Conservation (phyloP, 2,113 vertebrate species). For the Rhipidura dahli region DNA sequence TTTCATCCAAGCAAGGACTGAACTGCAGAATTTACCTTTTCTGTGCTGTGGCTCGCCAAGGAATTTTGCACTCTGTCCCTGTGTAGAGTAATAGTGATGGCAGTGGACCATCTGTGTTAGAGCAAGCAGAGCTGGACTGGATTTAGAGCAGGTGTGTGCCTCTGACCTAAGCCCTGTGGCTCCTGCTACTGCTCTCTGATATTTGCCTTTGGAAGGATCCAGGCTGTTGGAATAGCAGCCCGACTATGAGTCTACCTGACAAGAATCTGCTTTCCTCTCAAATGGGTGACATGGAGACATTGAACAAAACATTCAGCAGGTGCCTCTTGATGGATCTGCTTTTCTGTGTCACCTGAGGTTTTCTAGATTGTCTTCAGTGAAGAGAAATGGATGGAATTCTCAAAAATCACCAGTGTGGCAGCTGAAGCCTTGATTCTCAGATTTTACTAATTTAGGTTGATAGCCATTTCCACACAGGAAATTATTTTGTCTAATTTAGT, state of each 20-base stretch:
- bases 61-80: not conserved
- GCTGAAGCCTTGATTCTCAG: not conserved
- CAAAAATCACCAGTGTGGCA: not conserved
- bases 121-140: not conserved
- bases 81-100: not conserved
- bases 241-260: not conserved
- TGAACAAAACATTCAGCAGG: not conserved
- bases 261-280: not conserved
- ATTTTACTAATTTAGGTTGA: not conserved
- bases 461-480: rapidly evolving
- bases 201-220: not conserved
- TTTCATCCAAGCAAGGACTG: not conserved
- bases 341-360: not conserved
- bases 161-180: not conserved
- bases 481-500: not conserved
- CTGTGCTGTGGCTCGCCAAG: not conserved
- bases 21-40: not conserved
- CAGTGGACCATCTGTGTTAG: not conserved
- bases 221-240: not conserved
- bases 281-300: not conserved
- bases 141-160: not conserved
- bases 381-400: not conserved
- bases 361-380: not conserved
- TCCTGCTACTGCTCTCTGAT: not conserved
- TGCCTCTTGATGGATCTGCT: not conserved